A percentile compares a stretch with the other conserved stretches of the same genome.
phyloP scores from a whole-genome alignment of 2,888 invertebrate species.

The Onchidella celtica region DNA sequence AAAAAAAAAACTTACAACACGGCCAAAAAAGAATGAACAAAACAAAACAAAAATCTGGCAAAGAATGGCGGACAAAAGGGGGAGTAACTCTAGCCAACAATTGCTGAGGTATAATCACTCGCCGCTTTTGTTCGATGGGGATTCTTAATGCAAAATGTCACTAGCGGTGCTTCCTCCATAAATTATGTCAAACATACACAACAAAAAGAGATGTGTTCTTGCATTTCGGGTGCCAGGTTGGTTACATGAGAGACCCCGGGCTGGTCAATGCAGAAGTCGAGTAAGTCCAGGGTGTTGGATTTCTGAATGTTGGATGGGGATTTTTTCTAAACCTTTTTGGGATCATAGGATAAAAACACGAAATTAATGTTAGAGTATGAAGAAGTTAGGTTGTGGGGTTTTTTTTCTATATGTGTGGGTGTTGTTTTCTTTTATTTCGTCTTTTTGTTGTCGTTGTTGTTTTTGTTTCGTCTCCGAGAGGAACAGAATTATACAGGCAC shows the following conservation, averaged over 20 bases:
- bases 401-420: no score
- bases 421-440: no score
- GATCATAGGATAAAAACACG: no score
- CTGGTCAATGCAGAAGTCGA: not conserved
- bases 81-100: not conserved
- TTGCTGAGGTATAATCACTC: conserved; percentile 9
- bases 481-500: no score
- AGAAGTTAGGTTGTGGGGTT: no score
- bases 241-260: not conserved
- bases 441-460: no score
- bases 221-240: not conserved
- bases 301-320: not conserved
- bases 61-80: not conserved
- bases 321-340: no score
- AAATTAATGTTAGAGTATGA: no score
- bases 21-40: no score
- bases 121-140: not conserved
- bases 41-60: no score
- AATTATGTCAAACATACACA: not conserved
- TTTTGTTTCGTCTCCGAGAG: no score
- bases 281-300: not conserved
- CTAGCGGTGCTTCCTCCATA: not conserved
- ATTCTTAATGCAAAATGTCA: conserved; percentile 13
- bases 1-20: no score
- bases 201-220: not conserved